Conservation (phyloP, 2,888 invertebrate species). For the Ennomos erosarius region DNA sequence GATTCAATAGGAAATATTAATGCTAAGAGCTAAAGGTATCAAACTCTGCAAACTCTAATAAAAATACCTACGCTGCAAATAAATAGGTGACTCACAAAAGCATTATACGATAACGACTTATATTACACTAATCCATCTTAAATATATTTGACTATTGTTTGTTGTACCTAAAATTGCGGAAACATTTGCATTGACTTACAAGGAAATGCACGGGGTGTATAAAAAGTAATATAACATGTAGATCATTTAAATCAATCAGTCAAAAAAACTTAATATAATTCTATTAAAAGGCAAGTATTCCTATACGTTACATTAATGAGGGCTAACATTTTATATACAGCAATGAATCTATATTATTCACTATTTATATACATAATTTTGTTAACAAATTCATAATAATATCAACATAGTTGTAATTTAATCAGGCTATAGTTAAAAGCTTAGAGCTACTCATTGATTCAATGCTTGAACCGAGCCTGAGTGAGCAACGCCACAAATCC, state of each 20-base stretch:
- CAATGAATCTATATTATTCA: constrained; percentile 43
- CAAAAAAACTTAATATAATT: constrained; percentile 69
- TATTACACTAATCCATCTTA: constrained; percentile 58
- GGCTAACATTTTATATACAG: constrained; percentile 55
- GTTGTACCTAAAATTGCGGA: constrained; percentile 61
- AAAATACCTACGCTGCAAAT: constrained; percentile 51
- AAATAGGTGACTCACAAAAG: constrained; percentile 54
- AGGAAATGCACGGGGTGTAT: constrained; percentile 68
- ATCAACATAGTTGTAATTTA: constrained; percentile 62
- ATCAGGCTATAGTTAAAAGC: constrained; percentile 45
- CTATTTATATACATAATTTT: constrained; percentile 69
- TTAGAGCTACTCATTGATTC: constrained; percentile 57
- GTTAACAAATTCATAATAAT: constrained; percentile 67
- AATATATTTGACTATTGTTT: constrained; percentile 63
- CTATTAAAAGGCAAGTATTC: constrained; percentile 75
- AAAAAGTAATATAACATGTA: constrained; percentile 61
- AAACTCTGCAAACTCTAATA: constrained; percentile 1
- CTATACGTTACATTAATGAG: constrained; percentile 49
- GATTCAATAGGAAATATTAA: constrained; percentile 33
- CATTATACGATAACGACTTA: constrained; percentile 32
- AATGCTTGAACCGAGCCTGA: constrained; percentile 36
- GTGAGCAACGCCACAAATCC: constrained; percentile 22
- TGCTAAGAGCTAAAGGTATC: constrained; percentile 18
- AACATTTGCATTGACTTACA: constrained; percentile 64
- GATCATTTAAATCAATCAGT: constrained; percentile 78